Conservation (phyloP, 2,113 vertebrate genomes). For the Ciconia maguari region DNA sequence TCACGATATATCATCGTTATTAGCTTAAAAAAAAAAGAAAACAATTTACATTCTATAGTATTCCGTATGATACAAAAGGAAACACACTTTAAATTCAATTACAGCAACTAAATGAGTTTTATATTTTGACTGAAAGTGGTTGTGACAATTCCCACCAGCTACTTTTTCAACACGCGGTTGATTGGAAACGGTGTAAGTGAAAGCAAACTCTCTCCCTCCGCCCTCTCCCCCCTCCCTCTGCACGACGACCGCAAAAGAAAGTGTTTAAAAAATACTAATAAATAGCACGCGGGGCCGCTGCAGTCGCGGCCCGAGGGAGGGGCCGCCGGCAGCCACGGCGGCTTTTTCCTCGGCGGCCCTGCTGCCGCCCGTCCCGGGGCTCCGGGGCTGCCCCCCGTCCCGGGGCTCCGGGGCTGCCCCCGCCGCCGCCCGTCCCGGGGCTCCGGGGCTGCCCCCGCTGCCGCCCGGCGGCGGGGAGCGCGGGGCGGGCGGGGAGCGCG, state of each 20-base stretch:
- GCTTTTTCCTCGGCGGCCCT: not conserved
- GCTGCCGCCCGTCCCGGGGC: not conserved
- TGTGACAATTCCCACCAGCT: constrained; percentile 70
- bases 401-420: not conserved
- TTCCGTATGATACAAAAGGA: constrained; percentile 83
- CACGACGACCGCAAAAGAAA: constrained; percentile 15
- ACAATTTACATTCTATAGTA: constrained; percentile 80
- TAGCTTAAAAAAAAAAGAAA: constrained; percentile 71
- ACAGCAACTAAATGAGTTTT: constrained; percentile 73
- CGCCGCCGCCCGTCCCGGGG: not conserved
- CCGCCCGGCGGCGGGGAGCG: not conserved
- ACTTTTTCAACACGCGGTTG: constrained; percentile 62
- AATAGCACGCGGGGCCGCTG: constrained; percentile 68
- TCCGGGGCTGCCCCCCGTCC: not conserved
- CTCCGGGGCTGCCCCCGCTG: not conserved
- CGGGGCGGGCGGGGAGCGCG: no score
- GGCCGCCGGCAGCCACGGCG: not conserved
- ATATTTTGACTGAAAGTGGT: constrained; percentile 61
- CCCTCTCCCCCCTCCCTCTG: not conserved
- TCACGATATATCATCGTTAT: constrained; percentile 75
- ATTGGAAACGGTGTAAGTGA: constrained; percentile 62
- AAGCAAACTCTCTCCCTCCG: constrained; percentile 39
- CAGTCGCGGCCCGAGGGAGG: not conserved
- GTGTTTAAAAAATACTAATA: constrained; percentile 67
- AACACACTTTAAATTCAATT: constrained; percentile 74